Percentiles rank a stretch among this genome's conserved stretches.
phyloP scores from a whole-genome alignment of 2,113 vertebrate species.

The Elephantulus edwardii region DNA sequence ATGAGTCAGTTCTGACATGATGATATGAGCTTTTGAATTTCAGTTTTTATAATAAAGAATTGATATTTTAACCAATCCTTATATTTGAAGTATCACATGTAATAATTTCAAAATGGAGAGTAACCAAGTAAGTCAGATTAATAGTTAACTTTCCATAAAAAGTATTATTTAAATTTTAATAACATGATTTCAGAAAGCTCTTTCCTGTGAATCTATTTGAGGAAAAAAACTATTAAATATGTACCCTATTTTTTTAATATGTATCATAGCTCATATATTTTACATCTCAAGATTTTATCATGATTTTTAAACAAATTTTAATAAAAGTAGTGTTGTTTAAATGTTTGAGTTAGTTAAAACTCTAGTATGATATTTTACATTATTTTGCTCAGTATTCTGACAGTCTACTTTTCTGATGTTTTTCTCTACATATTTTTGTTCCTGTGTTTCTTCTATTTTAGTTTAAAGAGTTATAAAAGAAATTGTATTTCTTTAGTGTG shows the following conservation, averaged over 20 bases:
- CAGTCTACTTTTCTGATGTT: not conserved
- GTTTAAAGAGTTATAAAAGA: not conserved
- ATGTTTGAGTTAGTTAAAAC: no score
- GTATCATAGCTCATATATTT: not conserved
- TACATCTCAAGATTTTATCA: not conserved
- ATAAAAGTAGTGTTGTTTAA: no score
- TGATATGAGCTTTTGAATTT: no score
- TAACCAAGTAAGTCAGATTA: not conserved
- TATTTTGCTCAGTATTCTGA: not conserved
- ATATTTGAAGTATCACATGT: not conserved
- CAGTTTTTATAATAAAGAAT: no score
- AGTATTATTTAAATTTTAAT: constrained; percentile 1
- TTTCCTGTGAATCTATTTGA: not conserved
- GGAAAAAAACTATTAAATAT: not conserved
- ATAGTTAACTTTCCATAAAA: not conserved
- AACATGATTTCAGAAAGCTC: not conserved
- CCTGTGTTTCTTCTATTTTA: not conserved
- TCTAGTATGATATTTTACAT: no score
- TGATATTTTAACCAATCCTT: not conserved
- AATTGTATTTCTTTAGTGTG: not conserved
- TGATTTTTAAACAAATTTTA: not conserved
- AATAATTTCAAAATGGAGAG: constrained; percentile 5
- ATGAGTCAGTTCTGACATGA: no score
- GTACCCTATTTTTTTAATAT: no score
- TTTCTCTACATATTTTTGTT: not conserved